Percentiles rank a stretch among this genome's conserved stretches.
phyloP scores from a whole-genome alignment of 1,140 invertebrate species.

The Lepidurus packardi region DNA sequence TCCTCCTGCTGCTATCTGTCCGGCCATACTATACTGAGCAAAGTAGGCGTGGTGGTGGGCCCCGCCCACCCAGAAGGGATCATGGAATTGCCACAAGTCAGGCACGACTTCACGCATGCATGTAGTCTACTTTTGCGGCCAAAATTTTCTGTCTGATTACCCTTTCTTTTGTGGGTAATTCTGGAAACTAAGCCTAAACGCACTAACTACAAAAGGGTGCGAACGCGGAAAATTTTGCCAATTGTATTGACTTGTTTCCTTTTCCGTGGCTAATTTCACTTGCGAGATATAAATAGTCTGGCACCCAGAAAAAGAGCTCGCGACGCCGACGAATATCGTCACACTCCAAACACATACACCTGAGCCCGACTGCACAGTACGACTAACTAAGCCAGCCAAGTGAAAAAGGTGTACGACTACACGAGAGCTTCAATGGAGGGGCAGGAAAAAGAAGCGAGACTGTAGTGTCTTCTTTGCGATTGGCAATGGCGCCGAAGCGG shows the following conservation, averaged over 20 bases:
- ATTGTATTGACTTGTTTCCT: no score
- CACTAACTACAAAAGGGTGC: no score
- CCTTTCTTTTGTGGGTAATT: no score
- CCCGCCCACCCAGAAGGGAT: background rate
- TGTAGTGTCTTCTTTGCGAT: slow-evolving; percentile 18
- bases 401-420: background rate
- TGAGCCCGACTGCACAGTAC: background rate
- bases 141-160: background rate
- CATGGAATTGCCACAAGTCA: background rate
- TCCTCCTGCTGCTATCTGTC: background rate
- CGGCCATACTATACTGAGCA: background rate
- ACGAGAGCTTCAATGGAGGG: slow-evolving; percentile 18
- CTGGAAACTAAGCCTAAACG: no score
- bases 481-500: slow-evolving; percentile 20
- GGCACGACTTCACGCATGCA: background rate
- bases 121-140: background rate
- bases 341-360: background rate
- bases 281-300: no score
- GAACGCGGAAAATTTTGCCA: no score
- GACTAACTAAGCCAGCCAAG: slow-evolving; percentile 21
- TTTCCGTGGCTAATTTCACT: no score
- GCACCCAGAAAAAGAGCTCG: no score
- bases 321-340: background rate
- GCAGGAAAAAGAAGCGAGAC: slow-evolving; percentile 6
- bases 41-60: slow-evolving; percentile 1